Percentiles rank a stretch among this genome's conserved stretches.
Conservation (phyloP, 1,140 invertebrate genomes). For the Rhopalosiphum padi region DNA sequence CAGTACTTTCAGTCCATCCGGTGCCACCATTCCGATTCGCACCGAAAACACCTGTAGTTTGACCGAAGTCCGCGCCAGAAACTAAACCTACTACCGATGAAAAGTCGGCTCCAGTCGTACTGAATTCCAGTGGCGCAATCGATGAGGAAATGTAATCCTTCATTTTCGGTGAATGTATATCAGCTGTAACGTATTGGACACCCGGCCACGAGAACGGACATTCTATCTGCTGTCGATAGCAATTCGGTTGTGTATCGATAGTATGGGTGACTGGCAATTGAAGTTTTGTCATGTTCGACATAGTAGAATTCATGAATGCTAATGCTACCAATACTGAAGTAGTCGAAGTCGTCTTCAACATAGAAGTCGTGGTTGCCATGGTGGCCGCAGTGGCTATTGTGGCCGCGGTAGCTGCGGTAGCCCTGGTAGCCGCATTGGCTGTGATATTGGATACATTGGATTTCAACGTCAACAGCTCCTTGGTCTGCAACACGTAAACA, state of each 20-base stretch:
- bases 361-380: not conserved
- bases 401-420: not conserved
- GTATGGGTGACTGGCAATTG: not conserved
- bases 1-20: not conserved
- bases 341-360: not conserved
- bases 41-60: not conserved
- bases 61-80: not conserved
- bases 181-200: not conserved
- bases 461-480: conserved; percentile 12
- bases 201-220: not conserved
- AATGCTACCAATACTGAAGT: not conserved
- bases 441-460: not conserved
- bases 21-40: not conserved
- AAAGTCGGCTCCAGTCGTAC: not conserved
- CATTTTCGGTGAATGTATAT: not conserved
- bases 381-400: not conserved
- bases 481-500: conserved; percentile 23
- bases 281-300: not conserved
- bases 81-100: not conserved
- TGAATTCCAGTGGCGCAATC: not conserved
- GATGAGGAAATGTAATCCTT: not conserved
- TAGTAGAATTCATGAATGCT: not conserved
- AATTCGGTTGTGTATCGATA: not conserved
- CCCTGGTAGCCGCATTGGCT: not conserved
- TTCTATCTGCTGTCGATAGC: not conserved